Evolutionary conservation across 2,888 invertebrate species (phyloP).

Genomic region (Idaea biselata): DNA sequence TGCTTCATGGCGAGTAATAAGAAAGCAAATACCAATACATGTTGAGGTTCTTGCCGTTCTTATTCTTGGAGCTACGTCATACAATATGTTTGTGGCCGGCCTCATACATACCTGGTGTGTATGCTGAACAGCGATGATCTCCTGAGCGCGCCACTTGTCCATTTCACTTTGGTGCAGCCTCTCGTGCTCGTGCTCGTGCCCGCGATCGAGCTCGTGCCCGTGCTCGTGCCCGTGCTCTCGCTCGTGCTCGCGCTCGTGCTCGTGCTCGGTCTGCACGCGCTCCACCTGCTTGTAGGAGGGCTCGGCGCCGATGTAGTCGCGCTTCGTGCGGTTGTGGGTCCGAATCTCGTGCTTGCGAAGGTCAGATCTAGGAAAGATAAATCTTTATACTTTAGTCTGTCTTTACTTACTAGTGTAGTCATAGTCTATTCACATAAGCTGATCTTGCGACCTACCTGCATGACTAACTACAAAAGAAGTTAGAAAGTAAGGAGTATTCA

Average conservation of each 20-base stretch:
- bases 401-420: too few species aligned
- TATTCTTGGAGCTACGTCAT: too few species aligned
- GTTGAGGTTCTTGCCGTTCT: too few species aligned
- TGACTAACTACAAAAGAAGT: too few species aligned
- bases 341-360: conserved; percentile 74
- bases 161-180: conserved; percentile 15
- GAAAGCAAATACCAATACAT: too few species aligned
- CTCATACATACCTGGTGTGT: neutral
- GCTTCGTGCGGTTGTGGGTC: conserved; percentile 69
- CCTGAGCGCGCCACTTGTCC: conserved; percentile 38
- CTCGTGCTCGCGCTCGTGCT: conserved; percentile 53
- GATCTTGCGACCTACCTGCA: too few species aligned
- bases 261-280: conserved; percentile 58
- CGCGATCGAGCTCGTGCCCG: conserved; percentile 51
- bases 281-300: conserved; percentile 72
- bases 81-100: too few species aligned
- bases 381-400: neutral
- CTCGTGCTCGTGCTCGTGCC: conserved; percentile 57
- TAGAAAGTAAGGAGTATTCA: too few species aligned
- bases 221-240: conserved; percentile 63
- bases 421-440: too few species aligned
- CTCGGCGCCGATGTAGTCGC: conserved; percentile 72
- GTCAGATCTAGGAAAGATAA: conserved; percentile 53
- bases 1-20: too few species aligned
- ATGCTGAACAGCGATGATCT: conserved; percentile 22